Evolutionary conservation across 1,140 invertebrate genomes (phyloP).

Genomic region (Nautilus pompilius): DNA sequence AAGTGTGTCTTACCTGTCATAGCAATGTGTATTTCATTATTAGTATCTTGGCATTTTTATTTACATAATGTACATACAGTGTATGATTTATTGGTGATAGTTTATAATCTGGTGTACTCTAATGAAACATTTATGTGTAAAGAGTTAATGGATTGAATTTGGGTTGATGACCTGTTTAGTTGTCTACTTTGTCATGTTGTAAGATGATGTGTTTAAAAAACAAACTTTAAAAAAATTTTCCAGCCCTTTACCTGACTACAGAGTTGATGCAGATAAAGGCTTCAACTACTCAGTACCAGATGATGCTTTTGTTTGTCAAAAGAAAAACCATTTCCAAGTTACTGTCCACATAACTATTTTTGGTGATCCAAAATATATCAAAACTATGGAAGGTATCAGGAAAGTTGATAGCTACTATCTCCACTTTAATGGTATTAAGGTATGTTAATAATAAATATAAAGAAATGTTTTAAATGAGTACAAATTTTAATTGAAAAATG

Average conservation of each 20-base stretch:
- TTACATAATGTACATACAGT: too few species aligned
- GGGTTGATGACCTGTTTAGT: too few species aligned
- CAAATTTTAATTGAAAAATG: not conserved
- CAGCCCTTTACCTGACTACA: constrained; percentile 79
- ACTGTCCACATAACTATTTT: constrained; percentile 85
- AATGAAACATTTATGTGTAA: too few species aligned
- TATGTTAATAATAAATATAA: constrained; percentile 19
- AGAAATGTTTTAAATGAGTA: not conserved
- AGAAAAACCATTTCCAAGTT: constrained; percentile 99
- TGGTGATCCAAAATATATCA: constrained; percentile 87
- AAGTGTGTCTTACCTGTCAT: too few species aligned
- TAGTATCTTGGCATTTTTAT: too few species aligned
- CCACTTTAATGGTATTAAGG: constrained; percentile 97
- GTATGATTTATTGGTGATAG: too few species aligned
- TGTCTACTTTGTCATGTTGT: too few species aligned
- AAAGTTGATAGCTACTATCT: constrained; percentile 84
- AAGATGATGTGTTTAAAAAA: too few species aligned
- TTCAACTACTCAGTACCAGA: constrained; percentile 95
- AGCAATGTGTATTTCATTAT: too few species aligned
- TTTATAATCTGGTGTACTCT: too few species aligned
- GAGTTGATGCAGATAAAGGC: constrained; percentile 95
- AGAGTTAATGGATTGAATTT: too few species aligned
- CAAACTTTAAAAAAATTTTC: too few species aligned
- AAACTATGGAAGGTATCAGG: constrained; percentile 74
- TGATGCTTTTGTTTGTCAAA: constrained; percentile 99